Base-by-base conservation (phyloP, 2,797 vertebrate genomes). In the Podargus strigoides region DNA sequence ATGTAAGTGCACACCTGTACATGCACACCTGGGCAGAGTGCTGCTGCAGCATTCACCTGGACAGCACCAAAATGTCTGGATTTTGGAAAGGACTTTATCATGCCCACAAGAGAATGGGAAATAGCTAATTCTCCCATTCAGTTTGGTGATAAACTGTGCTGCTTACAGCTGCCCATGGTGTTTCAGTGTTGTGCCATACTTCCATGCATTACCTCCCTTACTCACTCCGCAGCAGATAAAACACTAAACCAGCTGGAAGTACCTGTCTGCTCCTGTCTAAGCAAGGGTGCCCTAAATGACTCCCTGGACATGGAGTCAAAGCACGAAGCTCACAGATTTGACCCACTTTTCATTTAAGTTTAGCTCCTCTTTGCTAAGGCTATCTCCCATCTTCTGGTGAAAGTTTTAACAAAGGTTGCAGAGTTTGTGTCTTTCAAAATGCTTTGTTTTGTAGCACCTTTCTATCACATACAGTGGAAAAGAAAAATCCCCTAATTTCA, bases 171-270 rank as follows among this genome's bases (percentile, higher is more conserved):
- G 52, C 39, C 36, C 12, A 0, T 44, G 67, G 17, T 44, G 39
- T 15, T 85, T 56, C 52, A 16, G 34, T 41, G 52, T 10, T 74
- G 67, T 69, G 60, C 41, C 15, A 0, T 52, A 24, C 41, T 69
- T 47, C 60, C 0, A 0, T 18, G 42, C 15, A 3, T 41, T 46
- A 21, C 59, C 30, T 83, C 15, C 27, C 23, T 53, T 59, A 39
- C 44, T 73, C 59, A 59, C 26, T 53, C n/a, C 18, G 15, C 20
- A 67, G 74, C n/a, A 69, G 83, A 42, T 44, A 91, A 73, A 39
- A 76, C 66, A 64, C 64, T 68, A 60, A 89, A 80, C 23, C 55
- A 86, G 7, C 55, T 93, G 91, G 69, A 89, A 89, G 46, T 59
- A 67, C 68, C 58, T 76, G 46, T 28, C 80, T 60, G 11, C 53